Evolutionary conservation across 2,113 vertebrate species (phyloP), one percentile per base, ranked within the genome.

Genomic region (Porphyrio hochstetteri): DNA sequence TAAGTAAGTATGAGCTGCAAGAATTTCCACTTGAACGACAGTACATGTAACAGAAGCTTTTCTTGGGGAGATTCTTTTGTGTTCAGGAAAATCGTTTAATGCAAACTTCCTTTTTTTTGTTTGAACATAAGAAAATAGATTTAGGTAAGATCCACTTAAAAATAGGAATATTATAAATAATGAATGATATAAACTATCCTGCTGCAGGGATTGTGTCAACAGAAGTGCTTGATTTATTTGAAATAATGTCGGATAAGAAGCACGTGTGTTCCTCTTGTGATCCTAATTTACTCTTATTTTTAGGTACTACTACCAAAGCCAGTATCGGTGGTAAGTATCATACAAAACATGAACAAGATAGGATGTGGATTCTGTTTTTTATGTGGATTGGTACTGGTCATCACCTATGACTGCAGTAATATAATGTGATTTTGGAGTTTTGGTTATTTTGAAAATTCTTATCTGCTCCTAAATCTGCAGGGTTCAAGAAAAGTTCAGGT

Each of bases 311-410:
- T 61, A 7, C 95, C 28, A 86, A 19, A 1, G 82, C 50, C 69
- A 76, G 90, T 86, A 87, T 97, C 48, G 86, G 68, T 82, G 88
- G 96, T 97, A 72, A 96, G 96, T 97, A 11, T 70, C 50, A 21
- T 33, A 5, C 8, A 16, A 93, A 86, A 50, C 9, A 18, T 46
- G 14, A 71, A 28, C 12, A 13, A 80, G 36, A 55, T 18, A 5
- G 0, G 0, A 4, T 31, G 16, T 15, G 18, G 44, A 3, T 27
- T 38, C 3, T 4, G 3, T 31, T 53, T 72, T 74, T 74, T 80
- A 11, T 55, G 14, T 69, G 50, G 31, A 46, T 76, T 72, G 2
- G 14, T 67, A 13, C 18, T 71, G 42, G 0, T 56, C 24, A 24
- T 38, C 16, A 11, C 38, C 13, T 46, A 23, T 11, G 52, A 29